These are phyloP conservation scores for Corydoras maculifer DNA, from an alignment of 2,113 vertebrate genomes.

Conservation along the genomic window DNA sequence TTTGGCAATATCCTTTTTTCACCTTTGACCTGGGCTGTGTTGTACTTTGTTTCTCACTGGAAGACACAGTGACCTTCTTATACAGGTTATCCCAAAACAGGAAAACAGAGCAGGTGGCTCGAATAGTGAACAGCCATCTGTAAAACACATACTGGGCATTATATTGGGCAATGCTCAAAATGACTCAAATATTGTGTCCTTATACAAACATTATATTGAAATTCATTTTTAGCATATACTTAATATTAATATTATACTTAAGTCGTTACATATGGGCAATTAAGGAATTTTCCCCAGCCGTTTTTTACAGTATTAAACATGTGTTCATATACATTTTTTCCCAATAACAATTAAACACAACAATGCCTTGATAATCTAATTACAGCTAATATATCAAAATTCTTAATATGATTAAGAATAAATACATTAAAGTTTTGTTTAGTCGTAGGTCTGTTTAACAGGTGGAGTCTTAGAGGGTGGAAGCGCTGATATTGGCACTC, in stretches of 20 bases:
- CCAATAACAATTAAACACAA: no score
- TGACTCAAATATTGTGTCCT: background rate
- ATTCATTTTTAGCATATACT: no score
- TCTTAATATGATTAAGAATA: no score
- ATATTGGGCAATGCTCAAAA: background rate
- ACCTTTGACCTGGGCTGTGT: slow-evolving; percentile 50
- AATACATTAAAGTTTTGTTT: slow-evolving; percentile 54
- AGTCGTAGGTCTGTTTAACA: slow-evolving; percentile 51
- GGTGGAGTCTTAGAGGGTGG: slow-evolving; percentile 50
- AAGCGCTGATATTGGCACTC: slow-evolving; percentile 51
- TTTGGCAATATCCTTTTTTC: slow-evolving; percentile 3
- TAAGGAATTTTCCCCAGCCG: no score
- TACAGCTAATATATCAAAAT: no score
- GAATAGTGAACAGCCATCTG: slow-evolving; percentile 54
- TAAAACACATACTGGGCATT: slow-evolving; percentile 46
- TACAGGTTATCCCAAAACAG: slow-evolving; percentile 43
- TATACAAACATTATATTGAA: no score
- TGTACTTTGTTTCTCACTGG: slow-evolving; percentile 46
- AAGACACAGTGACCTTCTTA: slow-evolving; percentile 34
- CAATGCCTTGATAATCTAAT: no score
- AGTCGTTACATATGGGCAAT: no score
- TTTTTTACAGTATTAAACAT: no score
- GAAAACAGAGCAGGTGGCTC: slow-evolving; percentile 55
- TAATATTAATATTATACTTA: no score
- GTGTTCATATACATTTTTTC: no score